These are phyloP conservation scores for Drosophila punjabiensis DNA, from an alignment of 1,140 invertebrate species.

Conservation along the genomic window DNA sequence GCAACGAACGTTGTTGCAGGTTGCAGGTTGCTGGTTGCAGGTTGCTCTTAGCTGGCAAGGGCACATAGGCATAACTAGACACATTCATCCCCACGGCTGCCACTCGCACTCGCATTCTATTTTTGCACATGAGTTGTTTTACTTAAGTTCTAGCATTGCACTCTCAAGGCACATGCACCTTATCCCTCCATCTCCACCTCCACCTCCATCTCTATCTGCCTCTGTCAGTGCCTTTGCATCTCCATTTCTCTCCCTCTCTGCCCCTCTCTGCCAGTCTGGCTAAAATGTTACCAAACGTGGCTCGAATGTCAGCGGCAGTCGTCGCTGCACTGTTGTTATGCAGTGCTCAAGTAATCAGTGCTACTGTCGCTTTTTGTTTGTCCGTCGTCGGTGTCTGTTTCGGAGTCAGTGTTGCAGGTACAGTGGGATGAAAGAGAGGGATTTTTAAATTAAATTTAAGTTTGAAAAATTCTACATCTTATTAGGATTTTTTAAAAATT, in stretches of 20 bases:
- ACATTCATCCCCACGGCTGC: constrained; percentile 46
- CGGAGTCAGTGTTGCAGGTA: constrained; percentile 35
- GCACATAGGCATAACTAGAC: constrained; percentile 63
- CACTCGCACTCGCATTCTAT: constrained; percentile 56
- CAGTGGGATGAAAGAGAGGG: constrained; percentile 5
- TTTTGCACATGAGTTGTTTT: constrained; percentile 82
- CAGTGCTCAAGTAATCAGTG: constrained; percentile 76
- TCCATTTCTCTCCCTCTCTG: not conserved
- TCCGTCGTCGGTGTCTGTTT: constrained; percentile 65
- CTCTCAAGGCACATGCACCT: constrained; percentile 79
- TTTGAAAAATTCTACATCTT: too few species aligned
- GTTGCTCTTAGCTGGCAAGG: constrained; percentile 52
- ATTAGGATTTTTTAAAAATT: not conserved
- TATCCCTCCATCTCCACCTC: constrained; percentile 18
- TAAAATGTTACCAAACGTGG: constrained; percentile 77
- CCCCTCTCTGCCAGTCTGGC: constrained; percentile 38
- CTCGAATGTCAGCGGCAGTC: constrained; percentile 72
- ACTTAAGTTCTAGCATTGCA: constrained; percentile 81
- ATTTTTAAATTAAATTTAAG: too few species aligned
- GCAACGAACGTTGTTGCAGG: constrained; percentile 78
- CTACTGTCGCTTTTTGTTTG: constrained; percentile 82
- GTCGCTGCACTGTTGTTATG: constrained; percentile 57
- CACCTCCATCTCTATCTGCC: not conserved
- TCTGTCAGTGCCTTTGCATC: not conserved
- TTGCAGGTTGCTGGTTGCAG: constrained; percentile 20